Conservation (phyloP, 2,797 vertebrate genomes). For the Helostoma temminkii region DNA sequence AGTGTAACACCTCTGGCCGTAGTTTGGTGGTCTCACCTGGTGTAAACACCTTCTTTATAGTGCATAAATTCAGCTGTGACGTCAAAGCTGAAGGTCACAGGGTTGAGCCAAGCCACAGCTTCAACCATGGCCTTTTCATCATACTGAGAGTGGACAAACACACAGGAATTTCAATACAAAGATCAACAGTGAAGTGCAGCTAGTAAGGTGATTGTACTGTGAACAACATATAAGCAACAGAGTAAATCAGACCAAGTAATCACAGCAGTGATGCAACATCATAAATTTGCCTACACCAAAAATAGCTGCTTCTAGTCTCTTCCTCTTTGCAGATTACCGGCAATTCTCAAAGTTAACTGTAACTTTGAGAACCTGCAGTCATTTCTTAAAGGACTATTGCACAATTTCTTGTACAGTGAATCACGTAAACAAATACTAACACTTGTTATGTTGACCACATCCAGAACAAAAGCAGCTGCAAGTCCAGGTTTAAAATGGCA, state of each 20-base stretch:
- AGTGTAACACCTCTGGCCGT: too few relatives aligned
- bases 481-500: conserved; percentile 83
- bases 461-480: conserved; percentile 86
- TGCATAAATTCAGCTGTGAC: conserved; percentile 85
- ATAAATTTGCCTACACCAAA: neutral
- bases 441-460: conserved; percentile 87
- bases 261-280: neutral
- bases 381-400: neutral
- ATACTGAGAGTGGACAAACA: conserved; percentile 73
- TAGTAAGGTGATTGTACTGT: neutral
- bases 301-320: neutral
- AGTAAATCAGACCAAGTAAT: neutral
- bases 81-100: conserved; percentile 89
- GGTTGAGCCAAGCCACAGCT: conserved; percentile 88
- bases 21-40: conserved; percentile 88
- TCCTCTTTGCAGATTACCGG: neutral
- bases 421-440: conserved; percentile 67
- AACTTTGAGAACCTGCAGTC: neutral
- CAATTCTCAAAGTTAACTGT: neutral
- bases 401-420: neutral
- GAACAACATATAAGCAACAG: neutral
- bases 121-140: conserved; percentile 89
- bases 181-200: neutral
- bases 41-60: conserved; percentile 87
- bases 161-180: neutral